Evolutionary conservation across 2,888 invertebrate genomes (phyloP), one percentile per base, ranked within the genome.

Genomic region (Mayetiola destructor): DNA sequence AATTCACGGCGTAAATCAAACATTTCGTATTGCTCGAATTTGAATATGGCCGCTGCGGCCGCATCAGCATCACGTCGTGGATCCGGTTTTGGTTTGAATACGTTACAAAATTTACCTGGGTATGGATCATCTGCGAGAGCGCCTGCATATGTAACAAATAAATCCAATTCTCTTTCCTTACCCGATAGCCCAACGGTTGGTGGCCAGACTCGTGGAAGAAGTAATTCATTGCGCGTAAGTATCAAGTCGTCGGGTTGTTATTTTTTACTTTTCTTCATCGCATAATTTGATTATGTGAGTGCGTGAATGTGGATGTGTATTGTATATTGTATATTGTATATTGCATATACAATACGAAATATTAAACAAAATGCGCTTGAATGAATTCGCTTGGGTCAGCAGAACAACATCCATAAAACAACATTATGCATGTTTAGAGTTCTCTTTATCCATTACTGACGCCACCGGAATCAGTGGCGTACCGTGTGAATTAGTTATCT

Each of bases 1-100:
- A 92, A 91, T 71, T 90, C 89, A 60, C 77, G 91, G 10, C 78
- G 92, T 56, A 90, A 90, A 73, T 90, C 90, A 56, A 91, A 91
- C 74, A 90, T 91, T 65, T 90, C 89, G 68, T 89, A 89, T 72
- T 88, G 88, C 70, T 88, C 88, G 56, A 86, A 87, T 68, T 84
- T 85, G 23, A 72, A 86, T 60, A 78, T 85, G 60, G 78, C 80
- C 37, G 80, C 80, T 62, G 77, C 77, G 68, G 65, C 73, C 71
- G 59, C 76, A 73, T 63, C 73, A 69, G 79, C 79, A 60, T 82
- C 81, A 67, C 77, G 86, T 60, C 77, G 86, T 59, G 84, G 85
- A 61, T 85, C 84, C 58, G 79, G 80, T 59, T 77, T 83, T 61
- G 81, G 82, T 55, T 71, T 79, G 64, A 72, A 71, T 67, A 69